Base-by-base conservation (phyloP, 2,797 vertebrate genomes). In the Cyclura pinguis region DNA sequence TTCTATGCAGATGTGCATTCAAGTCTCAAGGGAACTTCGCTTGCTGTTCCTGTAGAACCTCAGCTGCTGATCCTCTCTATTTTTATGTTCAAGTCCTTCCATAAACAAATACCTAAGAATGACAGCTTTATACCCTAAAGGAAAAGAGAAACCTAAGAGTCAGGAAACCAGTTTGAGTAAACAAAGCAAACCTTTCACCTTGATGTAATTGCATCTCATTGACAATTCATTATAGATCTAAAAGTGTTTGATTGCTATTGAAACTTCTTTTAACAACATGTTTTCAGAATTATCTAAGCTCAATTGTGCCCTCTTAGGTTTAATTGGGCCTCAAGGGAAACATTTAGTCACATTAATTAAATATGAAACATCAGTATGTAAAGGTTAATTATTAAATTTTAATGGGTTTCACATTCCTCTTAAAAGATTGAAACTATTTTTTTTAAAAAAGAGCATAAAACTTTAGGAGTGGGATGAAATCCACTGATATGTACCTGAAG, bases 301-400 rank as follows among this genome's bases (percentile, higher is more conserved):
- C 95, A 80, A 87, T 94, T 93, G 69, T 91, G 52, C 29, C 85
- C 14, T 94, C 95, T 93, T 80, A 90, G 73, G 55, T 95, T 95
- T 96, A 94, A 94, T 94, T 95, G 67, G 73, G 18, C 89, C 90
- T 95, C 91, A n/a, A 89, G 92, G 92, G 92, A 90, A 93, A 89
- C 12, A 82, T 86, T 80, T 24, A 74, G 47, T 74, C 20, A 27
- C 4, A 73, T 35, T 42, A 92, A 95, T 93, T 91, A 81, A 90
- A 95, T 92, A 90, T 78, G 87, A 90, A 95, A 91, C 69, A 87
- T 38, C 24, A 29, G 55, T 87, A 81, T 38, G 38, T 67, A 32
- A 93, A 18, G 6, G 12, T 84, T 94, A 87, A 72, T 88, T 74
- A n/a, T 92, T 93, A 88, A 87, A 78, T 0, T 29, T 20, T 47